Base-by-base conservation (phyloP, 2,797 vertebrate genomes). In the Gymnocypris eckloni region DNA sequence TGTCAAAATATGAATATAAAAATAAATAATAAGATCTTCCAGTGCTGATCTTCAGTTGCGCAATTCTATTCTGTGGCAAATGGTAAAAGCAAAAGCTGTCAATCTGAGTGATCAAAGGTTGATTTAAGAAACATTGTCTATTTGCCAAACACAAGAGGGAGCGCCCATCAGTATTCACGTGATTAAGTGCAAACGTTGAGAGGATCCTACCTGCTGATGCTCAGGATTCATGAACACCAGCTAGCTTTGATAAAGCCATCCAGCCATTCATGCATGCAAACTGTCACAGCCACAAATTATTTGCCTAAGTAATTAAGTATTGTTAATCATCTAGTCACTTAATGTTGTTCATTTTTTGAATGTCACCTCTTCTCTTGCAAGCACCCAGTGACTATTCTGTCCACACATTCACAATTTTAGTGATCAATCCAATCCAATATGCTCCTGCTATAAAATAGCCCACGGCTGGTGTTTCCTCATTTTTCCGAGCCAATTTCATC, bases 161-260 rank as follows among this genome's bases (percentile, higher is more conserved):
- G 48, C 2, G 76, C 87, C 70, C 79, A 75, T 82, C 86, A 61
- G 77, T n/a, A 82, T 86, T 83, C 86, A 90, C 83, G 72, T 70
- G 79, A 93, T 91, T 88, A 91, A 87, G 56, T 72, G 83, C 90
- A 77, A 67, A 86, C 76, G 84, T 43, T 84, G 89, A 90, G 87
- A 76, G 69, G 50, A 48, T 69, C 33, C 20, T 25, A 79, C 77
- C 67, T 84, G 67, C 61, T 50, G 77, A 12, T 15, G 28, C 61
- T 82, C 82, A 48, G 33, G 59, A 83, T 83, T 76, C 22, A 67
- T 84, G 10, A 77, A 77, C 16, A 56, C 28, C 37, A 67, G 12
- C 25, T 73, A 39, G 54, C 43, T 66, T 64, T 83, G 56, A 64
- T 48, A 37, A 77, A 54, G 5, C 56, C 22, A 25, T 39, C 1